Base-by-base conservation (phyloP, 2,888 invertebrate genomes). In the Andrena trimmerana region DNA sequence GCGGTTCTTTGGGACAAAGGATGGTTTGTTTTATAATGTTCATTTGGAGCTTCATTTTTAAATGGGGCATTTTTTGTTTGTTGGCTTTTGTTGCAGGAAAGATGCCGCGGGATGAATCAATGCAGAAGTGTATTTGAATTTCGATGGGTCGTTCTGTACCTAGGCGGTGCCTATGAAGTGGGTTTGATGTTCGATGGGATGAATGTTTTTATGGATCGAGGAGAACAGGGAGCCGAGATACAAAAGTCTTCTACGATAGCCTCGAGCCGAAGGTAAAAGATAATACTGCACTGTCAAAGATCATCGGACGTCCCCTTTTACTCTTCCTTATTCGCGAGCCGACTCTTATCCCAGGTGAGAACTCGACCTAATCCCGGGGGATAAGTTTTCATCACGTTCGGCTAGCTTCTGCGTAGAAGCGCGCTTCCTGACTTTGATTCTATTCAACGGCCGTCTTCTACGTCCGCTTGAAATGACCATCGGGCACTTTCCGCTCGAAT, bases 341-440 rank as follows among this genome's bases (percentile, higher is more conserved):
- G 75, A 50, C 79, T 74, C 84, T 86, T 65, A 84, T 81, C 77
- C 81, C 83, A 87, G 83, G 78, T 86, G 86, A 86, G 86, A 82
- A 86, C 82, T 84, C 84, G 78, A 77, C 75, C 80, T 88, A 88
- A 88, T 88, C 88, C 83, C 78, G 33, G 31, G 77, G 83, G 81
- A 88, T 88, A 87, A 86, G 77, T 86, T 84, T 83, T 83, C 87
- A 84, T 88, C 88, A 88, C 88, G 88, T 88, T 60, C 74, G 77
- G 70, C 86, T 75, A 80, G 73, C 83, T 78, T 85, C 76, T 76
- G 74, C 80, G 62, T 80, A 63, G 66, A 73, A 57, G 78, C 81
- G 48, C 69, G 81, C 86, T 88, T 88, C 88, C 88, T 88, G 88
- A 88, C 87, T 87, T 84, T 88, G 88, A 88, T 88, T 86, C 88